Evolutionary conservation across 1,140 invertebrate genomes (phyloP).

Genomic region (Hylaeus volcanicus): DNA sequence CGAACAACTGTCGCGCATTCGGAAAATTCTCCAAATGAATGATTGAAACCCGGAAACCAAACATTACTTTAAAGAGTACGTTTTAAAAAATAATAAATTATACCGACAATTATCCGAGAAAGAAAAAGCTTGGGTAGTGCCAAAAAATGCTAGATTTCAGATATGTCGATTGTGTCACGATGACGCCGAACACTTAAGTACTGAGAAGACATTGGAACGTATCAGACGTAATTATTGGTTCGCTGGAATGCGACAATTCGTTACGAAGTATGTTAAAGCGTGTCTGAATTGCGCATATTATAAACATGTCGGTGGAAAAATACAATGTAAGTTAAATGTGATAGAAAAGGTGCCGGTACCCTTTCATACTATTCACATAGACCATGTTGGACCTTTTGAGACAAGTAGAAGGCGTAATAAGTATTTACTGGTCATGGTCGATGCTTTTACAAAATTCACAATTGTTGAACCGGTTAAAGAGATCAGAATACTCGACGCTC

Average conservation of each 20-base stretch:
- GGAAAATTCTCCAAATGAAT: too few relatives aligned
- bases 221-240: background rate
- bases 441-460: too few relatives aligned
- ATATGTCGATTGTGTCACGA: background rate
- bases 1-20: too few relatives aligned
- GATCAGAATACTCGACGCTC: too few relatives aligned
- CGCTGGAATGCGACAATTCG: background rate
- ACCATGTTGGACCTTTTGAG: too few relatives aligned
- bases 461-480: too few relatives aligned
- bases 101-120: background rate
- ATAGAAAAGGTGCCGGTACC: too few relatives aligned
- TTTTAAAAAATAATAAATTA: background rate
- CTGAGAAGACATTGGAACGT: background rate
- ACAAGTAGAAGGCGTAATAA: too few relatives aligned
- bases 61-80: too few relatives aligned
- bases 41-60: too few relatives aligned
- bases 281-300: slow-evolving; percentile 42
- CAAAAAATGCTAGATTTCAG: background rate
- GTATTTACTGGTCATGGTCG: too few relatives aligned
- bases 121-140: background rate
- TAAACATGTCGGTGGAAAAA: slow-evolving; percentile 34
- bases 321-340: slow-evolving; percentile 42
- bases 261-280: background rate
- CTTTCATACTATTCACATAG: too few relatives aligned
- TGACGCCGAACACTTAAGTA: background rate